Conservation (phyloP, 37 sponge, comb jelly and placozoan species). For the Dysidea cf. avara region DNA sequence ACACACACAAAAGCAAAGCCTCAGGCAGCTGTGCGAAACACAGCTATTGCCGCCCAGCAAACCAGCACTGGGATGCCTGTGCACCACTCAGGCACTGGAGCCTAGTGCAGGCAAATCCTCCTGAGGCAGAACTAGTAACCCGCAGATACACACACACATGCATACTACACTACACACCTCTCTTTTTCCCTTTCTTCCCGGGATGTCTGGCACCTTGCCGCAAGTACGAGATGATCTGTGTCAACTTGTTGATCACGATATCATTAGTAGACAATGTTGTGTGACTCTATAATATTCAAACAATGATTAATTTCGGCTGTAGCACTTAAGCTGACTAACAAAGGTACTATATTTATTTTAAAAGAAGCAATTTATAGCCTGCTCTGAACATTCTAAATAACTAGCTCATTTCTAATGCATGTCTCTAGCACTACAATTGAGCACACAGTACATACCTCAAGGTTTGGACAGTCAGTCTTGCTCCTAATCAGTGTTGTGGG, state of each 20-base stretch:
- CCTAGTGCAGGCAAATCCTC: too few species aligned
- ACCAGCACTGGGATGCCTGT: too few species aligned
- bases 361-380: too few species aligned
- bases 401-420: too few species aligned
- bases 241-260: slow-evolving; percentile 99
- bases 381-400: too few species aligned
- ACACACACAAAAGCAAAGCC: background rate
- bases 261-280: slow-evolving; percentile 89
- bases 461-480: slow-evolving; percentile 89
- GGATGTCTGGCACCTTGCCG: slow-evolving; percentile 67
- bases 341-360: too few species aligned
- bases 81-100: too few species aligned
- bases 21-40: too few species aligned
- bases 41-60: too few species aligned
- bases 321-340: too few species aligned
- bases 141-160: background rate
- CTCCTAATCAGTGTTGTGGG: slow-evolving; percentile 95
- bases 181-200: slow-evolving; percentile 81
- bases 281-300: slow-evolving; percentile 50
- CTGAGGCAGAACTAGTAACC: background rate
- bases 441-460: slow-evolving; percentile 46
- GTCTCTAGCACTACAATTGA: too few species aligned
- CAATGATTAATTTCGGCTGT: too few species aligned
- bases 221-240: slow-evolving; percentile 96
- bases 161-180: slow-evolving; percentile 40